Evolutionary conservation across 2,888 invertebrate species (phyloP).

Genomic region (Biston betularia): DNA sequence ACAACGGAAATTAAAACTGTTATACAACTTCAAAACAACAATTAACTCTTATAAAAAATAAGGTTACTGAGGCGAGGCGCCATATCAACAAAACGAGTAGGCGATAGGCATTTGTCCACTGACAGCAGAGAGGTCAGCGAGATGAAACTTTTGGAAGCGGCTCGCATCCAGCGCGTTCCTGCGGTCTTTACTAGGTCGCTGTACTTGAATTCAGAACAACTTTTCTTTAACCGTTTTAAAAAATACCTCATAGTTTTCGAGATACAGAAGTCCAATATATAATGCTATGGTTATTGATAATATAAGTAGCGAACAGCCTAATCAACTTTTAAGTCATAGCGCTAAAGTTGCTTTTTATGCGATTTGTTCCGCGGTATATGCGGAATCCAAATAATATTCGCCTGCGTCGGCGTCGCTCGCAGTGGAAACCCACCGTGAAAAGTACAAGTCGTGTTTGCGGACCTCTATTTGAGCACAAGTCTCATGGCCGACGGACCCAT

Average conservation of each 20-base stretch:
- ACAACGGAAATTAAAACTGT: slow-evolving; percentile 20
- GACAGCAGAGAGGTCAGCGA: not conserved
- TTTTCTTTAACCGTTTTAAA: too few relatives aligned
- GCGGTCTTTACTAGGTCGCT: too few relatives aligned
- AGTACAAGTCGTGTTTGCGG: slow-evolving; percentile 10
- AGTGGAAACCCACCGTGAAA: not conserved
- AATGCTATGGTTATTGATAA: too few relatives aligned
- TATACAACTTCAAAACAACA: slow-evolving; percentile 20
- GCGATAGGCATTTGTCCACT: not conserved
- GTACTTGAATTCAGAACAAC: too few relatives aligned
- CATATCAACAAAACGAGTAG: slow-evolving; percentile 8
- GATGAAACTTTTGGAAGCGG: not conserved
- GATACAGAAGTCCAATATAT: too few relatives aligned
- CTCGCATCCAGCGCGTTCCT: too few relatives aligned
- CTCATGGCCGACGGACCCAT: slow-evolving; percentile 34
- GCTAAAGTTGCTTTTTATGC: too few relatives aligned
- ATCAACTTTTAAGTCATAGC: too few relatives aligned
- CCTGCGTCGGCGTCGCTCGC: not conserved
- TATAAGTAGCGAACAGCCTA: too few relatives aligned
- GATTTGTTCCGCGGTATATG: too few relatives aligned
- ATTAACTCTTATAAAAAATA: slow-evolving; percentile 25
- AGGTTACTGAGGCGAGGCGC: slow-evolving; percentile 29
- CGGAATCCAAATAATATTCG: too few relatives aligned
- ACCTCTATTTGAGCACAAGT: slow-evolving; percentile 21
- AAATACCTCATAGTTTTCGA: too few relatives aligned